Base-by-base conservation (phyloP, 2,113 vertebrate species). In the Hydrolagus affinis region DNA sequence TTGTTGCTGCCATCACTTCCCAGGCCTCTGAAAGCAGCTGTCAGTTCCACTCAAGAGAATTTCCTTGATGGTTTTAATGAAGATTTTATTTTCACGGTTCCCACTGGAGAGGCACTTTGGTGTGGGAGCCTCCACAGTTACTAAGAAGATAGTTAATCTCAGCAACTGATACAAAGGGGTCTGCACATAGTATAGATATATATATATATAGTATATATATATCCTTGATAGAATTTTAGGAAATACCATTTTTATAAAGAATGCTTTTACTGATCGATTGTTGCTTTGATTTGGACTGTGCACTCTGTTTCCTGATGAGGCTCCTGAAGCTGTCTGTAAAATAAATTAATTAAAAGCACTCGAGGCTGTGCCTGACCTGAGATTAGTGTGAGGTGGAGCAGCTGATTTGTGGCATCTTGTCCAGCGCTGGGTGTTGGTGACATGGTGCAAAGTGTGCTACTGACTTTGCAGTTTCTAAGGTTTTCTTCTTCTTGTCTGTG, bases 211-310 rank as follows among this genome's bases (percentile, higher is more conserved):
- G n/a, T 44, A 44, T 44, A 44, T 44, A 56, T 57, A 6, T 2
- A 19, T 30, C 32, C 32, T 75, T 75, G 32, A 30, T 10, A 75
- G 19, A 66, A 62, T 17, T 83, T 83, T 68, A 28, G 14, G 4
- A 66, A 21, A 10, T 62, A 6, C 60, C 21, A 66, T 83, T 68
- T 83, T 30, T 32, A 64, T 57, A 66, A 12, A 64, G 9, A 83
- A 30, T 74, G 72, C 78, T 83, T 80, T 80, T 68, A 30, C 21
- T 83, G 30, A 56, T 56, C 44, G 19, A 30, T 66, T 30, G 60
- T 66, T 66, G 9, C 64, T 83, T 66, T 30, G 14, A 32, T 83
- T 44, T 66, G 44, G 78, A 66, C 78, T 83, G 78, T 60, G 66
- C 78, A 66, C 19, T 15, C 62, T 62, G 66, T 62, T 83, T 83